These are phyloP conservation scores for Crematogaster levior DNA, from an alignment of 2,888 invertebrate genomes.

Conservation along the genomic window DNA sequence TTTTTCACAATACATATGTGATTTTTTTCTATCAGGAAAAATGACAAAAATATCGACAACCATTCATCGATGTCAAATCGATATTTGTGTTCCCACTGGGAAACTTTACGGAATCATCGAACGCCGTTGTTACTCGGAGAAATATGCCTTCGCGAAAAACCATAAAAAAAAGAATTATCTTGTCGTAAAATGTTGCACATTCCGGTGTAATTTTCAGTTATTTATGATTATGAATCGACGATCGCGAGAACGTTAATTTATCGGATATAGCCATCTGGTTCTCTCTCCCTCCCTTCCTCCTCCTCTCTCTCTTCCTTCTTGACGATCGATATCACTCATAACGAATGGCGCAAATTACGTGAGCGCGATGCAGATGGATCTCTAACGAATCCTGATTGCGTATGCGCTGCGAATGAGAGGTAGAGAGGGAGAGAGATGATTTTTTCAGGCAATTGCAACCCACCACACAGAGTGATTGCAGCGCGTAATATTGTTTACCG, in stretches of 20 bases:
- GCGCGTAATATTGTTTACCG: slow-evolving; percentile 32
- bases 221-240: neutral
- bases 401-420: neutral
- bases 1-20: too few relatives aligned
- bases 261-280: neutral
- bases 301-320: neutral
- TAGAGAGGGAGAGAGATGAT: too few relatives aligned
- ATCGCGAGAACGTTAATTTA: slow-evolving; percentile 9
- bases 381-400: slow-evolving; percentile 30
- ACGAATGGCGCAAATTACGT: slow-evolving; percentile 34
- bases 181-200: neutral
- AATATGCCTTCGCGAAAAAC: neutral
- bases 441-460: slow-evolving; percentile 35
- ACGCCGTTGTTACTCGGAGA: neutral
- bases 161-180: neutral
- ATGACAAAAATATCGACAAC: too few relatives aligned
- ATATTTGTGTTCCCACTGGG: too few relatives aligned
- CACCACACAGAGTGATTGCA: slow-evolving; percentile 1
- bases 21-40: too few relatives aligned
- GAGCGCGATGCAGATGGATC: slow-evolving; percentile 12
- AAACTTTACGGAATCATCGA: too few relatives aligned
- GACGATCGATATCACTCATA: slow-evolving; percentile 34
- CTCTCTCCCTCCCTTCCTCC: neutral
- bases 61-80: too few relatives aligned
- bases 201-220: neutral